Evolutionary conservation across 2,113 vertebrate genomes (phyloP), one percentile per base, ranked within the genome.

Genomic region (Urocolius indicus): DNA sequence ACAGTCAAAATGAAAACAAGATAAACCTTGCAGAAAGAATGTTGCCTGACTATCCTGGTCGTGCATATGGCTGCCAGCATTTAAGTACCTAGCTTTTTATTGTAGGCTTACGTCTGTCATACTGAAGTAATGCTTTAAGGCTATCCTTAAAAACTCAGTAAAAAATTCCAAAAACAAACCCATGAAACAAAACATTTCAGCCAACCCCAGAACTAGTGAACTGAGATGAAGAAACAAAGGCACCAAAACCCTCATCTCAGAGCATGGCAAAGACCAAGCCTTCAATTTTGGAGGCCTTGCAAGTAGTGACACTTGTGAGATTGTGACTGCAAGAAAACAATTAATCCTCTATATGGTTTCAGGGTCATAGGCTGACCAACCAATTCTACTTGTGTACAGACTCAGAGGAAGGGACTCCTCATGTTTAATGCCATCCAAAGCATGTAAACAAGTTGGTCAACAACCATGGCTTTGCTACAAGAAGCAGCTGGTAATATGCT

Each of bases 11-110:
- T 0, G 48, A 93, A 93, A 96, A 90, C 75, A 87, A 92, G 84
- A 95, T 89, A 93, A 96, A 90, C 86, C 48, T 67, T 78, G 52
- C 80, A 77, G 85, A 93, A 93, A 77, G 92, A 93, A 94, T 88
- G 83, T 9, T 77, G 79, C 36, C 92, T 74, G 63, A 80, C 78
- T 89, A 22, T 81, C 68, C 26, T 11, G 0, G 76, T 72, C 65
- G 67, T 30, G 19, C 93, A 32, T 55, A n/a, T 0, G 16, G 52
- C 3, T 93, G 79, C 77, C 85, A 94, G 63, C 63, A 55, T 45
- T 58, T 22, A 54, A 83, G 10, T 30, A 74, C 52, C 65, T 63
- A n/a, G 46, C 21, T 49, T 76, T 66, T 51, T 61, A 27, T 15
- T 10, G 16, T 45, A 65, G 46, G 46, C 21, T 95, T 61, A 68